Conservation (phyloP, 2,113 vertebrate genomes). For the Lophura nycthemera region DNA sequence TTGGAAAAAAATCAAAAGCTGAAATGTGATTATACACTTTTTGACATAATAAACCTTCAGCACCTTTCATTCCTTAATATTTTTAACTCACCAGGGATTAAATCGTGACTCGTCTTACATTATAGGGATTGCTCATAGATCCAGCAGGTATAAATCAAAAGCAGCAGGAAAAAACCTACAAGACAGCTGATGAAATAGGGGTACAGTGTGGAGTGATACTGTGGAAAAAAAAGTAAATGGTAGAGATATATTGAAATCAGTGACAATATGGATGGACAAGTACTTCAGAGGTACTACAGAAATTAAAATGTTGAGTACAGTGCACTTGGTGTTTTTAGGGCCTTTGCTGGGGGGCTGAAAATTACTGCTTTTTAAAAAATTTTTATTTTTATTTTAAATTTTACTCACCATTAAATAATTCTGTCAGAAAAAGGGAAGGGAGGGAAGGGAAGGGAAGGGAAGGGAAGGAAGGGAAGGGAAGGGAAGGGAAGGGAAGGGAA, state of each 20-base stretch:
- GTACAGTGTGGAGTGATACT: not conserved
- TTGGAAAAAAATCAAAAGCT: conserved; percentile 8
- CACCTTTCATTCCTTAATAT: conserved; percentile 1
- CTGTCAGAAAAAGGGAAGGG: not conserved
- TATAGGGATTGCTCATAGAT: not conserved
- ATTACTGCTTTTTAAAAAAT: too few relatives aligned
- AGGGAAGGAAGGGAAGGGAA: too few relatives aligned
- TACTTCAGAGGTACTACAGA: not conserved
- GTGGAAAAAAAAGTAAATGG: not conserved
- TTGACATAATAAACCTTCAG: not conserved
- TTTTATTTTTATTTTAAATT: not conserved
- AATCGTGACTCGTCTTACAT: not conserved
- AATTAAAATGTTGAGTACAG: not conserved
- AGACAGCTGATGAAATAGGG: not conserved
- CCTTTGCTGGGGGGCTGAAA: not conserved
- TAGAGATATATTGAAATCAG: not conserved
- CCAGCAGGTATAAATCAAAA: not conserved
- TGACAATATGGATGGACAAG: not conserved
- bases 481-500: too few relatives aligned
- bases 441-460: too few relatives aligned
- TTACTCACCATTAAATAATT: not conserved
- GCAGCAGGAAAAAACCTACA: not conserved
- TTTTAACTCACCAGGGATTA: conserved; percentile 28
- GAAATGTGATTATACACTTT: not conserved
- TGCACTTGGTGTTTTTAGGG: not conserved